Base-by-base conservation (phyloP, 1,140 invertebrate species). In the Theocolax elegans region DNA sequence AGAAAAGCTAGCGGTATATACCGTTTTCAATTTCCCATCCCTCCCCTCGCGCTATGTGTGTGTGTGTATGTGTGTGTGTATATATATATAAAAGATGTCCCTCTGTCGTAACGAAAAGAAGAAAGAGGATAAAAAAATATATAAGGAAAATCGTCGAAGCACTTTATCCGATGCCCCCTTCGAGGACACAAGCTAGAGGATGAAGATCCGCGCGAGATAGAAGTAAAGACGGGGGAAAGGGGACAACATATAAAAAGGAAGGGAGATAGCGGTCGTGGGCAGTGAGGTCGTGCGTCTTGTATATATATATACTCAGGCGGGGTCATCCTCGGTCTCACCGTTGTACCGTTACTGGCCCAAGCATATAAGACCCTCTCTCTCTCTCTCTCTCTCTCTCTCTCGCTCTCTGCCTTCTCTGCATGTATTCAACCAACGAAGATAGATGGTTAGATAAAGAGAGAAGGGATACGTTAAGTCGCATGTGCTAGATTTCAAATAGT, bases 261-360 rank as follows among this genome's bases (percentile, higher is more conserved):
- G 51, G 25, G 29, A 74, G 64, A 68, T 73, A 70, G 72, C 71
- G 74, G 72, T 80, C 73, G 62, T 31, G 51, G 63, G 69, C 65
- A 67, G 17, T 72, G 77, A 85, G 84, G 83, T 85, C 82, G 80
- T 76, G 79, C 80, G 79, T 83, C 83, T 67, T 81, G 83, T 82
- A n/a, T n/a, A n/a, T n/a, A n/a, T n/a, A n/a, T n/a, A n/a, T n/a
- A n/a, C n/a, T 80, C 80, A 82, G 80, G 79, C 81, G 78, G 82
- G 83, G 83, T 85, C 84, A 85, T 80, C 75, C 75, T 56, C 75
- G 69, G 77, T 81, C 80, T 81, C 78, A 69, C 60, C 51, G 35
- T 51, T 76, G 77, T 84, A 83, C 84, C 83, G 82, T 85, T 83
- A 83, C 56, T 46, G 59, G n/a, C n/a, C n/a, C n/a, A n/a, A n/a